phyloP scores from a whole-genome alignment of 2,888 invertebrate species.

The Drosophila melanosoma region DNA sequence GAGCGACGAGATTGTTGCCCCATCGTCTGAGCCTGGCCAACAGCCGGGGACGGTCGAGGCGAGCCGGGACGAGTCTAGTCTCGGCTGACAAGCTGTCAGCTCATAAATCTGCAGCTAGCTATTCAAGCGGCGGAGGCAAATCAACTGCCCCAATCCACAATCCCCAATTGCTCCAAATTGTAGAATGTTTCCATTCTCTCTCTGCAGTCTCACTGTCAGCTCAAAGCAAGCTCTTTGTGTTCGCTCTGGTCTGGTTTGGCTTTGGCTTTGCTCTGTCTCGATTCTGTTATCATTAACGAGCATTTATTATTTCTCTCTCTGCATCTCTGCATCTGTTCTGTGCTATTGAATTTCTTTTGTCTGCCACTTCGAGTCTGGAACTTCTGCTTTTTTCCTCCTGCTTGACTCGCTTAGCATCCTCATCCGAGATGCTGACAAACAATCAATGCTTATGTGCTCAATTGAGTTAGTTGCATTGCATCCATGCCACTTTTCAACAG shows the following conservation, averaged over 20 bases:
- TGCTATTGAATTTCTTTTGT: slow-evolving; percentile 71
- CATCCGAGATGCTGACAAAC: slow-evolving; percentile 63
- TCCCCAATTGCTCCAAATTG: slow-evolving; percentile 20
- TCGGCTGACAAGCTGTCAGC: slow-evolving; percentile 63
- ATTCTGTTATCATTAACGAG: slow-evolving; percentile 68
- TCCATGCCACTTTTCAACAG: slow-evolving; percentile 17
- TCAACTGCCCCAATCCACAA: slow-evolving; percentile 21
- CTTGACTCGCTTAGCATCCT: slow-evolving; percentile 39
- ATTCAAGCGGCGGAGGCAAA: slow-evolving; percentile 16
- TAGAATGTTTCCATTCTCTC: slow-evolving; percentile 4
- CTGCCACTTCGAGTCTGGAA: slow-evolving; percentile 53
- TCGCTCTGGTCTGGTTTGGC: slow-evolving; percentile 49
- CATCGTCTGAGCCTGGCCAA: slow-evolving; percentile 36
- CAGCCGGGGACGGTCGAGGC: slow-evolving; percentile 8
- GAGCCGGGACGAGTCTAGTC: slow-evolving; percentile 7
- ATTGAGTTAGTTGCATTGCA: slow-evolving; percentile 61
- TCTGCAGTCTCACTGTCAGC: slow-evolving; percentile 10
- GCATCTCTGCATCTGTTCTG: slow-evolving; percentile 19
- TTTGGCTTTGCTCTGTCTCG: slow-evolving; percentile 68
- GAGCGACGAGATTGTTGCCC: slow-evolving; percentile 46
- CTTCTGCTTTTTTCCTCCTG: slow-evolving; percentile 15
- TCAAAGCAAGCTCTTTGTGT: slow-evolving; percentile 56
- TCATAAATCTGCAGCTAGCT: slow-evolving; percentile 70
- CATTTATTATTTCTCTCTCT: slow-evolving; percentile 62
- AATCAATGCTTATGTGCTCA: slow-evolving; percentile 61